Conservation (phyloP, 2,113 vertebrate species). For the Xerus inauris region DNA sequence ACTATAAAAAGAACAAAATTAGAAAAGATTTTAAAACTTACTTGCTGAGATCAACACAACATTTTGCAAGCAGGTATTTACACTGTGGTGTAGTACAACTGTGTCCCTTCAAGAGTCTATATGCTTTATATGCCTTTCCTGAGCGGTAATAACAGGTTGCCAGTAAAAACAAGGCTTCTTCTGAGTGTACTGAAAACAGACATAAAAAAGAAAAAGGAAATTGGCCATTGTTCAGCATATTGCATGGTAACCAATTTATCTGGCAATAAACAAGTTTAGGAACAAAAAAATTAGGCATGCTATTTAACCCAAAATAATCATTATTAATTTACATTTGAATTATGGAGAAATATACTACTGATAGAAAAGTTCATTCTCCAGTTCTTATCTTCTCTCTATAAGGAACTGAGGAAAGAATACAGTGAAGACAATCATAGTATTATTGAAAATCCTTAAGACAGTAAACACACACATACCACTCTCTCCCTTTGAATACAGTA, state of each 20-base stretch:
- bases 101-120: slow-evolving; percentile 97
- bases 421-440: background rate
- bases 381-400: background rate
- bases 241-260: background rate
- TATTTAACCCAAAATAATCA: slow-evolving; percentile 61
- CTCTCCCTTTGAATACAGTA: background rate
- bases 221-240: slow-evolving; percentile 45
- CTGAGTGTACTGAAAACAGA: slow-evolving; percentile 90
- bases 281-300: slow-evolving; percentile 43
- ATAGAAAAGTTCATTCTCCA: slow-evolving; percentile 23
- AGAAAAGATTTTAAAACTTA: slow-evolving; percentile 85
- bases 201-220: background rate
- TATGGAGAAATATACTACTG: slow-evolving; percentile 48
- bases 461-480: background rate
- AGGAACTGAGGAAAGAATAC: slow-evolving; percentile 35
- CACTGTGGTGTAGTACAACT: slow-evolving; percentile 97
- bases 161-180: slow-evolving; percentile 96
- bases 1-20: slow-evolving; percentile 55
- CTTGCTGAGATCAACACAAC: slow-evolving; percentile 99
- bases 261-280: slow-evolving; percentile 37
- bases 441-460: slow-evolving; percentile 45
- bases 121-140: slow-evolving; percentile 98
- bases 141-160: slow-evolving; percentile 99
- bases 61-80: slow-evolving; percentile 98
- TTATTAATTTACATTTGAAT: slow-evolving; percentile 54